Base-by-base conservation (phyloP, 2,888 invertebrate genomes). In the Aporophyla lueneburgensis region DNA sequence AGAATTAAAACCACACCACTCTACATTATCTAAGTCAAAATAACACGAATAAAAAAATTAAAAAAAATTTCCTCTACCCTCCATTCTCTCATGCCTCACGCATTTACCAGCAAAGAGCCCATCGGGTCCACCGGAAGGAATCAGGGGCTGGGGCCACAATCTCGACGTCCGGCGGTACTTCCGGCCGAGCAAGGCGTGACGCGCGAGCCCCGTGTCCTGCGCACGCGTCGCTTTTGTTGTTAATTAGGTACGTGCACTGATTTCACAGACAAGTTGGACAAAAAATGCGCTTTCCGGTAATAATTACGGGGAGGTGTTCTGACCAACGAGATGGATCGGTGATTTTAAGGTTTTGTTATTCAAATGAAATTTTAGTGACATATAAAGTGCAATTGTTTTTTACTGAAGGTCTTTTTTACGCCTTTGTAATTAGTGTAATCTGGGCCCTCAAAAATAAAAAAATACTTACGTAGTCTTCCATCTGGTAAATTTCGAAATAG, bases 81-180 rank as follows among this genome's bases (percentile, higher is more conserved):
- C 80, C 80, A 43, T 16, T 56, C 77, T 83, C 76, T 67, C 59
- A 66, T 87, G 74, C 78, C 83, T 87, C 74, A 71, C 71, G 59
- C 71, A 58, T 62, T 78, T 74, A 88, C 76, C 83, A 58, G 70
- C 84, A 80, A 76, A 89, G 88, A 81, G 90, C 88, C 78, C 90
- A 89, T 83, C 81, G 89, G 84, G 89, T 91, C 91, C 93, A 93
- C 95, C 96, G 96, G 96, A 96, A 96, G 96, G 96, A 95, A 95
- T 95, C 96, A 95, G 95, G 94, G 95, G 94, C 95, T 94, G 93
- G 93, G 93, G 92, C 91, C 93, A 93, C 96, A 95, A 95, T 96
- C 96, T 95, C 94, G 93, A 90, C 96, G 94, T 96, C 96, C 96
- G 95, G 95, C 87, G 81, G 87, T 88, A 91, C 94, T 95, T 95